Evolutionary conservation across 2,113 vertebrate genomes (phyloP).

Genomic region (Notothenia coriiceps): DNA sequence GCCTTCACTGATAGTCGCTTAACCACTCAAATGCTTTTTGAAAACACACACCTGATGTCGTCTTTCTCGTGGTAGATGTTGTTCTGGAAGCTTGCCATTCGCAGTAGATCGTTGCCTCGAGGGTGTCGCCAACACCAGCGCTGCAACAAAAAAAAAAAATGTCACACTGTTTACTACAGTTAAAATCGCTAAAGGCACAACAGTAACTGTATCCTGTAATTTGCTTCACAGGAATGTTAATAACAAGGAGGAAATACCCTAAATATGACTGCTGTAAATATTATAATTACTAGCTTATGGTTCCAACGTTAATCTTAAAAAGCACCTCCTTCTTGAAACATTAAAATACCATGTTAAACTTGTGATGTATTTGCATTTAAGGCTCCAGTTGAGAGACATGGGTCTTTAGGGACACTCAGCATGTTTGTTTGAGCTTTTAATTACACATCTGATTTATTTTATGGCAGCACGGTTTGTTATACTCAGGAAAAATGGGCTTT

Average conservation of each 20-base stretch:
- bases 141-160: slow-evolving; percentile 72
- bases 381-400: not conserved
- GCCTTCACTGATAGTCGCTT: not conserved
- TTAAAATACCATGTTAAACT: not conserved
- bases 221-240: slow-evolving; percentile 32
- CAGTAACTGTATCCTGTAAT: slow-evolving; percentile 18
- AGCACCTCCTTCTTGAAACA: not conserved
- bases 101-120: slow-evolving; percentile 89
- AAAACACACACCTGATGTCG: slow-evolving; percentile 86
- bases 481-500: no score
- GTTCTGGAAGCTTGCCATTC: slow-evolving; percentile 89
- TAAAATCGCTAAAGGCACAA: not conserved
- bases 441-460: not conserved
- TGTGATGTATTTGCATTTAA: not conserved
- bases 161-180: slow-evolving; percentile 12
- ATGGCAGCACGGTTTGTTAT: not conserved
- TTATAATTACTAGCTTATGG: not conserved
- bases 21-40: not conserved
- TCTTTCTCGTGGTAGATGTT: slow-evolving; percentile 93
- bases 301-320: not conserved
- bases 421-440: not conserved
- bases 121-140: slow-evolving; percentile 93
- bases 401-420: no score
- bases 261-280: not conserved
- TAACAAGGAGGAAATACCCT: slow-evolving; percentile 2